Percentiles rank a stretch among this genome's conserved stretches.
These are phyloP conservation scores for Neoseiulus cucumeris DNA, from an alignment of 1,140 invertebrate genomes.

Conservation along the genomic window DNA sequence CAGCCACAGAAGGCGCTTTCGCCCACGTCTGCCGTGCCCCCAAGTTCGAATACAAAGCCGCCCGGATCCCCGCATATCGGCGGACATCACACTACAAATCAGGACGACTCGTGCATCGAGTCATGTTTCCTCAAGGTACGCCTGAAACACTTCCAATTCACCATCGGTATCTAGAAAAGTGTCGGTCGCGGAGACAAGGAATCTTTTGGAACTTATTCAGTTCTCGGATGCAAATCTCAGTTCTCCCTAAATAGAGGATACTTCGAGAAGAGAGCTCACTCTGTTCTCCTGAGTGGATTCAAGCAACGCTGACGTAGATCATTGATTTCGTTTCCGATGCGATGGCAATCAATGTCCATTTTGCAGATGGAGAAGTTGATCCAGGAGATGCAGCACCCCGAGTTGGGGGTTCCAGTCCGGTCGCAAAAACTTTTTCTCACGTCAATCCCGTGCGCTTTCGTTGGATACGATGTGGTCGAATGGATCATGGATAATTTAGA, in stretches of 20 bases:
- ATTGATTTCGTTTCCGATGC: too few species aligned
- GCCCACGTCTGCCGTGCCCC: background rate
- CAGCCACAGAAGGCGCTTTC: constrained; percentile 3
- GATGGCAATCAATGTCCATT: too few species aligned
- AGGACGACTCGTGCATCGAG: background rate
- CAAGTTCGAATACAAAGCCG: background rate
- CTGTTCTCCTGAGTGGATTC: too few species aligned
- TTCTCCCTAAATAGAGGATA: too few species aligned
- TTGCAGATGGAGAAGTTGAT: constrained; percentile 82
- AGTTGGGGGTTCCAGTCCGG: constrained; percentile 70
- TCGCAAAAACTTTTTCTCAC: constrained; percentile 85
- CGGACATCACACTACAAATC: background rate
- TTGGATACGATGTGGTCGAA: constrained; percentile 30
- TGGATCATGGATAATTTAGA: constrained; percentile 23
- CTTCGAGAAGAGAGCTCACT: too few species aligned
- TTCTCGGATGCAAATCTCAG: too few species aligned
- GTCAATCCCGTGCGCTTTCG: constrained; percentile 80
- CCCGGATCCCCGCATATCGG: background rate
- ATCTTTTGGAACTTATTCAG: too few species aligned
- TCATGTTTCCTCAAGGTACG: constrained; percentile 6
- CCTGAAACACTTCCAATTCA: too few species aligned
- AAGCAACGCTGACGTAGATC: too few species aligned
- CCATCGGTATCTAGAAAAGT: too few species aligned
- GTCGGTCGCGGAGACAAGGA: too few species aligned
- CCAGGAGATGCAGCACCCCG: constrained; percentile 80